Evolutionary conservation across 2,797 vertebrate species (phyloP), one percentile per base, ranked within the genome.

Genomic region (Alouatta caraya): DNA sequence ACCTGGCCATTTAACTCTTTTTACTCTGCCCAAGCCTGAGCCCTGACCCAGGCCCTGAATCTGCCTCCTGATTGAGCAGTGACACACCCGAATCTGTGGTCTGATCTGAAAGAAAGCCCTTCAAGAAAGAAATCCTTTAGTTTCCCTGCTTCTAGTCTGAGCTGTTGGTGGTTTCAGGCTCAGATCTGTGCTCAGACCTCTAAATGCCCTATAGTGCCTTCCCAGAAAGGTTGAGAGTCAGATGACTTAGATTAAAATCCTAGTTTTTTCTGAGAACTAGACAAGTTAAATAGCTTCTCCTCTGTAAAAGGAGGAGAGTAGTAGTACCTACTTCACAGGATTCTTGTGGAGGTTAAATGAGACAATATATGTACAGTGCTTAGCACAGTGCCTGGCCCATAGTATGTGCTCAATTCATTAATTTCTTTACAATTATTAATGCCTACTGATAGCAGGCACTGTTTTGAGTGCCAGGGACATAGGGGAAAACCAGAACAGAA

Each of bases 71-170:
- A 1, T 4, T 64, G 37, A 83, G 37, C 64, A 70, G 21, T 70
- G 72, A 88, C 33, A 88, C 11, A 15, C 22, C 30, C 80, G 64
- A 96, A 73, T 92, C 64, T 88, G 50, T 26, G 52, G 19, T 30
- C 70, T 96, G 70, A 82, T 93, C 57, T 78, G 46, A 97, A 95
- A 94, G 78, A 85, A 93, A 92, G 44, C 6, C 67, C 64, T 96
- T 90, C 14, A 82, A 64, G 33, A 96, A 76, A 57, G n/a, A 8
- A 82, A 21, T 72, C 37, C 75, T 90, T 73, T 48, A 24, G 39
- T 82, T 93, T 91, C n/a, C 46, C 73, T 55, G 44, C 42, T 82
- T 91, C 37, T 46, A 48, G 19, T 92, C 50, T 93, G 39, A 78
- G 42, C 87, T 90, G 37, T 57, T 78, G 76, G 64, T 95, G 26